A percentile compares a stretch with the other conserved stretches of the same genome.
Evolutionary conservation across 2,113 vertebrate genomes (phyloP).

Genomic region (Microcebus ravelobensis): DNA sequence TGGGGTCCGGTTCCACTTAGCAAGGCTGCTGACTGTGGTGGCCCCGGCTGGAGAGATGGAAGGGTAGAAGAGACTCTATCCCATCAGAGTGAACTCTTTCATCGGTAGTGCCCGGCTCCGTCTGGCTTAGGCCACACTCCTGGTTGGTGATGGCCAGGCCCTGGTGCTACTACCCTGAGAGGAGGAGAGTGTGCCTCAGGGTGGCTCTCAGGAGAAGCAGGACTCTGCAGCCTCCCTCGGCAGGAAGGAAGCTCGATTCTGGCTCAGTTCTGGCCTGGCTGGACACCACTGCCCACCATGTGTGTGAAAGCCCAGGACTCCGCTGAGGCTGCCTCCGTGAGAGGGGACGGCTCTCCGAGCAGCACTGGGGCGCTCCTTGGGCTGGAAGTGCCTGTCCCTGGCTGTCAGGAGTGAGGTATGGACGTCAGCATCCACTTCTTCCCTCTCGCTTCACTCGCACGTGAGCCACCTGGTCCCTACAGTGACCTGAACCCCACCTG

Average conservation of each 20-base stretch:
- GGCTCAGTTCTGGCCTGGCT: neutral
- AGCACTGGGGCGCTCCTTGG: slow-evolving; percentile 79
- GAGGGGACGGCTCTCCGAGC: slow-evolving; percentile 66
- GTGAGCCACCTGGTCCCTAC: neutral
- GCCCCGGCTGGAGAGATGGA: slow-evolving; percentile 43
- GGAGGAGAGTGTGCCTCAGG: neutral
- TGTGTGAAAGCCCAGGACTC: slow-evolving; percentile 83
- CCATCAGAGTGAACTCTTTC: slow-evolving; percentile 61
- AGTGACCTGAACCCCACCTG: neutral
- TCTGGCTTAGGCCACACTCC: slow-evolving; percentile 83
- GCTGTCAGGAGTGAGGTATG: slow-evolving; percentile 30
- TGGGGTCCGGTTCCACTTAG: slow-evolving; percentile 37
- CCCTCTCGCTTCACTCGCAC: neutral
- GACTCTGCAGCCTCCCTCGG: neutral
- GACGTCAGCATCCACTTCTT: too few species aligned
- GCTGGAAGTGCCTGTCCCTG: slow-evolving; percentile 77
- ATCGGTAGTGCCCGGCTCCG: slow-evolving; percentile 64
- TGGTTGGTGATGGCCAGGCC: slow-evolving; percentile 79
- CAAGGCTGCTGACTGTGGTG: slow-evolving; percentile 44
- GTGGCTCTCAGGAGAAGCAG: neutral
- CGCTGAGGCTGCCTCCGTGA: slow-evolving; percentile 79
- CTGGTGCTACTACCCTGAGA: slow-evolving; percentile 68
- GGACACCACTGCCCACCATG: slow-evolving; percentile 67
- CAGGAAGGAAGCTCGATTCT: neutral
- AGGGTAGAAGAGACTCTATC: slow-evolving; percentile 65